phyloP scores from a whole-genome alignment of 2,113 vertebrate species.

The Steatornis caripensis region DNA sequence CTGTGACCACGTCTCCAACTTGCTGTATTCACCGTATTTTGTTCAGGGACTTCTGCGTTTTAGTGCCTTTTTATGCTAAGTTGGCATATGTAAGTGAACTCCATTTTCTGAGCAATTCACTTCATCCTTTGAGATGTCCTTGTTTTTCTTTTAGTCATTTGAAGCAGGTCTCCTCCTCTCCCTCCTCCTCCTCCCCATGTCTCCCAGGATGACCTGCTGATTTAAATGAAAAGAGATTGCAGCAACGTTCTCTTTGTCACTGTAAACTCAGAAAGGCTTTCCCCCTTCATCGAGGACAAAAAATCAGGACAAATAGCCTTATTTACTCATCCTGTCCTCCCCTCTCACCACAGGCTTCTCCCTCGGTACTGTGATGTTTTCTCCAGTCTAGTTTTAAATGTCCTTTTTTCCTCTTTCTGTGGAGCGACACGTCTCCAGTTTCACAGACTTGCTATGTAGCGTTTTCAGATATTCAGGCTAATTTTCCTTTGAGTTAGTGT shows the following conservation, averaged over 20 bases:
- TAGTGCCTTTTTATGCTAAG: constrained; percentile 43
- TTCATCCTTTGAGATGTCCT: constrained; percentile 53
- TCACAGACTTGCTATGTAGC: neutral
- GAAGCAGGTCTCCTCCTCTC: constrained; percentile 32
- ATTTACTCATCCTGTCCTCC: neutral
- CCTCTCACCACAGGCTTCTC: neutral
- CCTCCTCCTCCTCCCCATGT: neutral
- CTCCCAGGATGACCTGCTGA: constrained; percentile 59
- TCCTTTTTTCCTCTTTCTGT: neutral
- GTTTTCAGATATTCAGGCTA: neutral
- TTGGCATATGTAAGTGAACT: constrained; percentile 29
- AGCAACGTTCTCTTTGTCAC: constrained; percentile 28
- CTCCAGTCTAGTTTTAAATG: neutral
- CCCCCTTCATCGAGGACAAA: neutral
- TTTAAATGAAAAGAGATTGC: constrained; percentile 49
- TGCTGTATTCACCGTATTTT: constrained; percentile 38
- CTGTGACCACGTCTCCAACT: constrained; percentile 1
- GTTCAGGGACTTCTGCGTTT: neutral
- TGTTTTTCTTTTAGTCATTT: constrained; percentile 51
- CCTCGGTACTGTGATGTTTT: neutral
- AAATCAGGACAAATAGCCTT: constrained; percentile 29
- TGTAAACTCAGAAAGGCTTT: constrained; percentile 8
- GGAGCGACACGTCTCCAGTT: neutral
- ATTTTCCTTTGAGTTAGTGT: neutral
- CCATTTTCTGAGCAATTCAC: constrained; percentile 30